Base-by-base conservation (phyloP, 1,140 invertebrate species). In the Euwallacea fornicatus region DNA sequence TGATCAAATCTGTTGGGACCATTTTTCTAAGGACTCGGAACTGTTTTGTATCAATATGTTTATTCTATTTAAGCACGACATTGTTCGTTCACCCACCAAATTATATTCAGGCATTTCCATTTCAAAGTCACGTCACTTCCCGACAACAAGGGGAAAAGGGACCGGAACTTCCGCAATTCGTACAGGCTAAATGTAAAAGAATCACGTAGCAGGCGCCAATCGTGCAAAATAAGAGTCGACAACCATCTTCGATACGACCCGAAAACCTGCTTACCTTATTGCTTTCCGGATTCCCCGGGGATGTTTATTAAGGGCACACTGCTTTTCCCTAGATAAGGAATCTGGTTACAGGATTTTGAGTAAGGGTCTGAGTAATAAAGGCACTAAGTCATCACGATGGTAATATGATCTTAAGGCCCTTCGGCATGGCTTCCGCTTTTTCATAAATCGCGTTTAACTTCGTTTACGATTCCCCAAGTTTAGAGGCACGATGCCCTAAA, bases 201-300 rank as follows among this genome's bases (percentile, higher is more conserved):
- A 62, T 62, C 60, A 62, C 60, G 60, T 62, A 62, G 13, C n/a
- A n/a, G n/a, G 9, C 42, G 60, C 60, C 60, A 62, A 62, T 62
- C 42, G 60, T 62, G 60, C 43, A 46, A 62, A 46, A 62, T 62
- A 62, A 62, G 42, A 43, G 42, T 42, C 60, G 60, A 13, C n/a
- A 62, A 11, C 42, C 8, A 62, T 62, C 42, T 47, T 43, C 42
- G 43, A 46, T 62, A 46, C 60, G 60, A 46, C 60, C 42, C 41
- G 42, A 62, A 43, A 62, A 15, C 43, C 60, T 60, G 21, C 21
- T 15, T 46, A 42, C 60, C 43, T 15, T 46, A 62, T 62, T 62
- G 11, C 42, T 43, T 16, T 43, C 43, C 60, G 11, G 8, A 47
- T 47, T 62, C 60, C 43, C 43, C 6, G 11, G 60, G 42, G 60